Evolutionary conservation across 2,797 vertebrate genomes (phyloP).

Genomic region (Lithobates sylvaticus): DNA sequence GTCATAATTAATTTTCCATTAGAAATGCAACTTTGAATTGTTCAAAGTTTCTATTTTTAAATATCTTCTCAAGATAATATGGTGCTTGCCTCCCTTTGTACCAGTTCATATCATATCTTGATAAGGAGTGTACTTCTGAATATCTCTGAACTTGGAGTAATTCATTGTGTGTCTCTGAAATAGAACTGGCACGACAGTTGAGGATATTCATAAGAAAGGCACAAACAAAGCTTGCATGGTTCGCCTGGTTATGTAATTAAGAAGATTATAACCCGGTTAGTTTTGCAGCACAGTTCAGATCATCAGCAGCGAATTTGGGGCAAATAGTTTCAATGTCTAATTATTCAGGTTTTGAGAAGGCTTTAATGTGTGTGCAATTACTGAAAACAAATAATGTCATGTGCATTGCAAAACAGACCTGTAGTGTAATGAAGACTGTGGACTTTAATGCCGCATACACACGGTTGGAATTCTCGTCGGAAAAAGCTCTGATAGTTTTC

Average conservation of each 20-base stretch:
- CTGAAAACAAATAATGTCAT: background rate
- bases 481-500: too few relatives aligned
- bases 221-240: constrained; percentile 58
- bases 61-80: background rate
- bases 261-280: constrained; percentile 44
- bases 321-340: constrained; percentile 38
- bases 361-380: background rate
- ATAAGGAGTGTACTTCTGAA: constrained; percentile 23
- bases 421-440: background rate
- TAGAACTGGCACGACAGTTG: constrained; percentile 15
- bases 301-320: constrained; percentile 37
- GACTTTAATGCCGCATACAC: too few relatives aligned
- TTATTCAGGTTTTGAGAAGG: background rate
- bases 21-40: background rate
- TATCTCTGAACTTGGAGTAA: constrained; percentile 8
- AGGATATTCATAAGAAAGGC: constrained; percentile 44
- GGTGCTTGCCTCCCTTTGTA: constrained; percentile 14
- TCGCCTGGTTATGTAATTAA: constrained; percentile 58
- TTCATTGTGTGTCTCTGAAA: background rate
- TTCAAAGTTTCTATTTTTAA: background rate
- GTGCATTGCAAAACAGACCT: background rate
- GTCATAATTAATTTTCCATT: background rate
- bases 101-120: constrained; percentile 3
- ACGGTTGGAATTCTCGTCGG: too few relatives aligned
- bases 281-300: constrained; percentile 30